Evolutionary conservation across 2,113 vertebrate species (phyloP), one percentile per base, ranked within the genome.

Genomic region (Erinaceus europaeus): DNA sequence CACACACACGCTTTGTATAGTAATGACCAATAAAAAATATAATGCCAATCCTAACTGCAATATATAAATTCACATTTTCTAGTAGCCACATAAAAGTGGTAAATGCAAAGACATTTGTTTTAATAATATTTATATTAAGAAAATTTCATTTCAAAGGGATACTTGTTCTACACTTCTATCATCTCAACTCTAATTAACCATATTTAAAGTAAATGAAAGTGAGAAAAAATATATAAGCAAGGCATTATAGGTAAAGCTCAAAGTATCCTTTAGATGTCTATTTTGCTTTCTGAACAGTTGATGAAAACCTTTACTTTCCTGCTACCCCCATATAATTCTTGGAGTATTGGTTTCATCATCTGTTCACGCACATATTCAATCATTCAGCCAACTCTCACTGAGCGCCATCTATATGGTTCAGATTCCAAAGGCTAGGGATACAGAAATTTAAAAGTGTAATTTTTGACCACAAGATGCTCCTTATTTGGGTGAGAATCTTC

Each of bases 51-150:
- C n/a, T n/a, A n/a, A n/a, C n/a, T n/a, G 53, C 25, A 25, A 80
- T 64, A 27, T 23, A n/a, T n/a, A 40, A 73, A 40, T 85, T 52
- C 34, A 73, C 46, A 68, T 44, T 64, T 77, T 68, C 61, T 62
- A 53, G 36, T 21, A 74, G 15, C 14, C 34, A n/a, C 9, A 32
- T 76, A 46, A 50, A 27, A 87, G 85, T 84, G 14, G 20, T 8
- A 90, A 84, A 77, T 15, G 46, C 5, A 57, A 4, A 71, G 4
- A 86, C 53, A 65, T 57, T 67, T 75, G 29, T 68, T 84, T 84
- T 65, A 62, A 77, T 55, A 86, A 32, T n/a, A 69, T 55, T 90
- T 82, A 85, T n/a, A n/a, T n/a, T n/a, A n/a, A n/a, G n/a, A n/a
- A n/a, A n/a, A n/a, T n/a, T n/a, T n/a, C n/a, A n/a, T n/a, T n/a